Evolutionary conservation across 2,888 invertebrate species (phyloP), one percentile per base, ranked within the genome.

Genomic region (Melinaea marsaeus): DNA sequence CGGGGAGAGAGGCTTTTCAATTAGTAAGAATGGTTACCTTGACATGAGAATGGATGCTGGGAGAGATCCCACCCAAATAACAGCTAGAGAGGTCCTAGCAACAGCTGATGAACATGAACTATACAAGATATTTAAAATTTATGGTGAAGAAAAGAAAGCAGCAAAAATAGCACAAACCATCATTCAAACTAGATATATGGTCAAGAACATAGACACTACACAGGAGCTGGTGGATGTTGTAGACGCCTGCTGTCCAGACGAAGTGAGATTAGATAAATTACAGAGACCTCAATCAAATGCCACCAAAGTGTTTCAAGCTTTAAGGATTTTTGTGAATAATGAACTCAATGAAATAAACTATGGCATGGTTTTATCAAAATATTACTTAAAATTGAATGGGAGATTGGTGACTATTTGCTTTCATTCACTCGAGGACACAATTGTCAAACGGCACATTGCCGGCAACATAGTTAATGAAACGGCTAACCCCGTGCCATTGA

Each of bases 11-110:
- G 99, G 99, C 0, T 99, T 99, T 86, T 94, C 97, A 6, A 78
- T 98, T 0, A 95, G 93, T 57, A 93, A 94, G 80, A 93, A 98
- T 88, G 98, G 97, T 0, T 96, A 95, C 3, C 90, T 99, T 61
- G 98, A 99, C 77, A 99, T 99, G 98, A 92, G 98, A 79, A 99
- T 99, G 99, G 97, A 98, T 89, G 94, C 94, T 0, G 88, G 92
- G 6, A 90, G 95, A 74, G 93, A 90, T 75, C 92, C 94, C 0
- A 91, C 94, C 65, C 93, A 93, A 74, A 94, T 96, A 6, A 97
- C 96, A 45, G 99, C 97, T 3, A 95, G 96, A 51, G 97, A 98
- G 84, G 94, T 99, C 2, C 88, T 99, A 58, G 95, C 96, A 9
- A 92, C 93, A 60, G 93, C 95, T 0, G 93, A 94, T 69, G 97